Evolutionary conservation across 1,140 invertebrate species (phyloP).

Genomic region (Drosophila lacteicornis): DNA sequence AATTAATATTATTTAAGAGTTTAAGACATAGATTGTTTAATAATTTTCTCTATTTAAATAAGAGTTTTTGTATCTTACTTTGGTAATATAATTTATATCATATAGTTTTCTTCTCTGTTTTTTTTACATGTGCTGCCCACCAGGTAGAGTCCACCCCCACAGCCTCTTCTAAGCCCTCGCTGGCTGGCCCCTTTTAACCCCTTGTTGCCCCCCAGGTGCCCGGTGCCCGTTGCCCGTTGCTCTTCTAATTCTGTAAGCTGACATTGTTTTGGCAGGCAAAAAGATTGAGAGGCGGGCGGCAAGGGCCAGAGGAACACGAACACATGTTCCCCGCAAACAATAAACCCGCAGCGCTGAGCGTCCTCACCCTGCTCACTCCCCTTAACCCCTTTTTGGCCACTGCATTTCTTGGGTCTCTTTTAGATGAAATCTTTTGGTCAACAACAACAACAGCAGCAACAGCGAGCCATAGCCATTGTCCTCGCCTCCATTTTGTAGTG

Average conservation of each 20-base stretch:
- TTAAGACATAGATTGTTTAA: not conserved
- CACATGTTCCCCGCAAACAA: conserved; percentile 79
- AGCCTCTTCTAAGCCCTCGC: not conserved
- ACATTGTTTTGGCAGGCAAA: conserved; percentile 66
- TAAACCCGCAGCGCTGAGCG: conserved; percentile 71
- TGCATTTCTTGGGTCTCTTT: conserved; percentile 81
- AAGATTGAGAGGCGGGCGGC: conserved; percentile 25
- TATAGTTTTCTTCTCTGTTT: not conserved
- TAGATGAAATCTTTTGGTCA: conserved; percentile 78
- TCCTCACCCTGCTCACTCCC: not conserved
- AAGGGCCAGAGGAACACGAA: conserved; percentile 13
- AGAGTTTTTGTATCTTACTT: too few species aligned
- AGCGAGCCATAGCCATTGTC: conserved; percentile 69
- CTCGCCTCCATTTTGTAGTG: conserved; percentile 52
- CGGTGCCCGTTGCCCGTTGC: not conserved
- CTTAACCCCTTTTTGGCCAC: conserved; percentile 23
- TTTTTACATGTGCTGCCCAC: conserved; percentile 19
- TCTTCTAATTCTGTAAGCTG: conserved; percentile 76
- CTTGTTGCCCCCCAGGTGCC: not conserved
- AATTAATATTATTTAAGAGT: too few species aligned
- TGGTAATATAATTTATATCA: not conserved
- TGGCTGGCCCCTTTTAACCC: conserved; percentile 14
- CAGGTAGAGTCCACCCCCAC: conserved; percentile 49
- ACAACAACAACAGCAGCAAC: conserved; percentile 29
- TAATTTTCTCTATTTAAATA: rapidly evolving